Evolutionary conservation across 2,113 vertebrate species (phyloP), one percentile per base, ranked within the genome.

Genomic region (Steatornis caripensis): DNA sequence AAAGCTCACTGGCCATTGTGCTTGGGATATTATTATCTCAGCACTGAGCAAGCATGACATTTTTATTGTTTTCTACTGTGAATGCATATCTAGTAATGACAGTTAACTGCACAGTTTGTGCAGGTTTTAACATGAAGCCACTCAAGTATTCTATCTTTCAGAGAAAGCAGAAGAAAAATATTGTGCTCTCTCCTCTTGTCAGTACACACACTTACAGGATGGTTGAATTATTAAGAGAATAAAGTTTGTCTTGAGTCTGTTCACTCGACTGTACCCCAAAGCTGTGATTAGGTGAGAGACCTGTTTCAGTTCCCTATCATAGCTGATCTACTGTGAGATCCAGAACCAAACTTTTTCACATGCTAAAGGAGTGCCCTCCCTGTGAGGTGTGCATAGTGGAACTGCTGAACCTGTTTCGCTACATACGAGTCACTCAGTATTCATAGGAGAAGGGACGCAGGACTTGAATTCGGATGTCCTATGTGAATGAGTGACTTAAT

Each of bases 1-100:
- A 77, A 96, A 74, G 26, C 86, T 97, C 89, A 49, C 83, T 95
- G 84, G 81, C 81, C 85, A 95, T 79, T 96, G 58, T 87, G 46
- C 54, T 87, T 77, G 70, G 57, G 79, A 62, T 97, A 79, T 92
- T 72, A 93, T 98, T 95, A 97, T 93, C 65, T 80, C 87, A 93
- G 76, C 68, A 85, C 79, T 43, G 68, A 87, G 84, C 53, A 86
- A 88, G 64, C 46, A 30, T 45, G 54, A 72, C 95, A 89, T 53
- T 93, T 62, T 91, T 62, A 65, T 60, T 95, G 66, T 57, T 97
- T 94, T 96, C 93, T 68, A 45, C 66, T 43, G 46, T 4, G 2
- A 90, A 61, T 74, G 54, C 32, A 12, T 29, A 89, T 61, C 79
- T 91, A 60, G 65, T 55, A 94, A 97, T 89, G 77, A 95, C 87